These are phyloP conservation scores for Lerema accius DNA, from an alignment of 1,140 invertebrate species.

Conservation along the genomic window DNA sequence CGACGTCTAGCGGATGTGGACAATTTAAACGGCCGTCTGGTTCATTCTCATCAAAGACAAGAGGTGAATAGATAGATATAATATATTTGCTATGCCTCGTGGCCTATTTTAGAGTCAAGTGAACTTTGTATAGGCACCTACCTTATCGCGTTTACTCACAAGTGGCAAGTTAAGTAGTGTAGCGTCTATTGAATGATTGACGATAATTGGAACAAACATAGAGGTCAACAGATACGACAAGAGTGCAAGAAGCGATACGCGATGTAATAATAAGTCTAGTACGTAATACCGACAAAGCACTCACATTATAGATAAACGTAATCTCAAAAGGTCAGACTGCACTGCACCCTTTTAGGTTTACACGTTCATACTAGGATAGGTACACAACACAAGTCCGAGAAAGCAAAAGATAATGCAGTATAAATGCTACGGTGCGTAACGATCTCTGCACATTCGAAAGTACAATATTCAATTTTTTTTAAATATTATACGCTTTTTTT, in stretches of 20 bases:
- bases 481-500: too few relatives aligned
- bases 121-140: constrained; percentile 2
- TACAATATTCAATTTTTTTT: too few relatives aligned
- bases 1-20: constrained; percentile 12
- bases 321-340: too few relatives aligned
- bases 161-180: constrained; percentile 11
- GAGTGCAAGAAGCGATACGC: constrained; percentile 44
- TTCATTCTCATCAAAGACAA: constrained; percentile 4
- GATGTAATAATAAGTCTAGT: constrained; percentile 44
- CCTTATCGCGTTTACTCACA: constrained; percentile 8
- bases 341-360: too few relatives aligned
- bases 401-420: too few relatives aligned
- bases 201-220: constrained; percentile 36
- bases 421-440: too few relatives aligned
- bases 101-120: constrained; percentile 4
- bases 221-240: constrained; percentile 47
- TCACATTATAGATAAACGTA: constrained; percentile 34
- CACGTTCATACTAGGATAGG: too few relatives aligned
- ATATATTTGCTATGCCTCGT: constrained; percentile 11
- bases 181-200: constrained; percentile 33
- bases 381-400: too few relatives aligned
- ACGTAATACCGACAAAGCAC: constrained; percentile 49
- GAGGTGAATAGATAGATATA: constrained; percentile 6
- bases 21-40: constrained; percentile 4
- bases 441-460: too few relatives aligned